A percentile compares a stretch with the other conserved stretches of the same genome.
These are phyloP conservation scores for Scaptomyza montana DNA, from an alignment of 1,140 invertebrate genomes.

Conservation along the genomic window DNA sequence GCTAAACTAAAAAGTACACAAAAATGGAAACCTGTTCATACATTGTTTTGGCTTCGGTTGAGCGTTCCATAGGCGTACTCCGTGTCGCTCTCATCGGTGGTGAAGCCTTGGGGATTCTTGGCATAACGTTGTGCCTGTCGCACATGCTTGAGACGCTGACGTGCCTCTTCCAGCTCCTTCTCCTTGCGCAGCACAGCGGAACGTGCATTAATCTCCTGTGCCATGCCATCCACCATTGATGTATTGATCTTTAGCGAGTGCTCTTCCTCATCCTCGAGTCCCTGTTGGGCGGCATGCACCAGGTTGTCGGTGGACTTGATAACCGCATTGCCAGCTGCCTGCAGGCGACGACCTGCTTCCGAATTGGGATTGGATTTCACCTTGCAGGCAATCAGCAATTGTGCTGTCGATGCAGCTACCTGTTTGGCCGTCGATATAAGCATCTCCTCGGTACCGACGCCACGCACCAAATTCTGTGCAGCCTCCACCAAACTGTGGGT, in stretches of 20 bases:
- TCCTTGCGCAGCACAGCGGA: constrained; percentile 96
- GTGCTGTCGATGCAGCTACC: constrained; percentile 98
- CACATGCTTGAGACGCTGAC: constrained; percentile 93
- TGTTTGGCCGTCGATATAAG: constrained; percentile 98
- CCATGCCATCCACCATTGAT: constrained; percentile 96
- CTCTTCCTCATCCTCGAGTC: constrained; percentile 96
- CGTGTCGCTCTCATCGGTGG: constrained; percentile 86
- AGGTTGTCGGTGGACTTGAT: constrained; percentile 99
- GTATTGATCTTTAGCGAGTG: constrained; percentile 94
- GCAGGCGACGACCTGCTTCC: constrained; percentile 95
- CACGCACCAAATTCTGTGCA: constrained; percentile 98
- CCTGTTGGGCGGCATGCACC: constrained; percentile 96
- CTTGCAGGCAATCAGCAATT: constrained; percentile 98
- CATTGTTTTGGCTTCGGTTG: constrained; percentile 81
- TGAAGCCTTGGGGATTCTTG: constrained; percentile 85
- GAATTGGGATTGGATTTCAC: constrained; percentile 98
- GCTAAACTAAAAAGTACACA: constrained; percentile 22
- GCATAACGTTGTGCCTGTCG: constrained; percentile 93
- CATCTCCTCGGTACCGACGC: constrained; percentile 96
- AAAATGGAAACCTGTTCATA: constrained; percentile 55
- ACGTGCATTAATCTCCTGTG: constrained; percentile 95
- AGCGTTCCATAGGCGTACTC: constrained; percentile 79
- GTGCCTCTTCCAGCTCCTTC: constrained; percentile 95
- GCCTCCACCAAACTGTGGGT: constrained; percentile 98
- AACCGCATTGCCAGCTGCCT: constrained; percentile 97